A percentile compares a stretch with the other conserved stretches of the same genome.
Conservation (phyloP, 2,888 invertebrate species). For the Argyresthia goedartella region DNA sequence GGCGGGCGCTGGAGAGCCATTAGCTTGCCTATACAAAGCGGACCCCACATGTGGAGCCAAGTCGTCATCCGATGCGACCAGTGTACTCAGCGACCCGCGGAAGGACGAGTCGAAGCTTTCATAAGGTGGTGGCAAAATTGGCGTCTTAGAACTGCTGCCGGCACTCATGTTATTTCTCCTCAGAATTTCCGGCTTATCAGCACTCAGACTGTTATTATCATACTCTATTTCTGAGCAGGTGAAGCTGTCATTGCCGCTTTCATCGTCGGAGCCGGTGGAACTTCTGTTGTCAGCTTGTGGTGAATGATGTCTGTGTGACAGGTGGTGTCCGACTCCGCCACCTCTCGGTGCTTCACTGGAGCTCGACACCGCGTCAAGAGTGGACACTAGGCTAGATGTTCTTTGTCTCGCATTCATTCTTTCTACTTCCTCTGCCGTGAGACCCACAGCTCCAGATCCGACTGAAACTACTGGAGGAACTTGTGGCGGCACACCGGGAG, state of each 20-base stretch:
- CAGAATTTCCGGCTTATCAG: slow-evolving; percentile 79
- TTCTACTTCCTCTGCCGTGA: slow-evolving; percentile 95
- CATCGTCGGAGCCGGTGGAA: slow-evolving; percentile 86
- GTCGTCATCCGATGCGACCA: slow-evolving; percentile 95
- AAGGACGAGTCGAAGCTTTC: slow-evolving; percentile 96
- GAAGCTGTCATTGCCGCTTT: slow-evolving; percentile 96
- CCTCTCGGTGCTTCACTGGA: slow-evolving; percentile 85
- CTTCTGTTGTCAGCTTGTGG: slow-evolving; percentile 82
- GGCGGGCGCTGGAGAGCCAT: slow-evolving; percentile 82
- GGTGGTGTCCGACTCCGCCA: slow-evolving; percentile 75
- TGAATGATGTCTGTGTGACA: slow-evolving; percentile 80
- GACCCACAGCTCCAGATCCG: slow-evolving; percentile 80
- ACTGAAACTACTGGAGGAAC: slow-evolving; percentile 77
- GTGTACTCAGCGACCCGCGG: slow-evolving; percentile 91
- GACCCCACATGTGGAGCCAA: slow-evolving; percentile 85
- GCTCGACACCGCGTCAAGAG: slow-evolving; percentile 94
- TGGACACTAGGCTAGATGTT: slow-evolving; percentile 91
- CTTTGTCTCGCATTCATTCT: slow-evolving; percentile 88
- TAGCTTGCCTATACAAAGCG: slow-evolving; percentile 82
- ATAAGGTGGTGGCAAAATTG: slow-evolving; percentile 83
- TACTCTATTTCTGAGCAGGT: slow-evolving; percentile 98
- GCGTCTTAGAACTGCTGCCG: slow-evolving; percentile 70
- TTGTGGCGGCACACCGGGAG: slow-evolving; percentile 76
- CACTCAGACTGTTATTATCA: slow-evolving; percentile 88
- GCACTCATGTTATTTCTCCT: slow-evolving; percentile 69